Evolutionary conservation across 2,113 vertebrate genomes (phyloP).

Genomic region (Hydropotes inermis): DNA sequence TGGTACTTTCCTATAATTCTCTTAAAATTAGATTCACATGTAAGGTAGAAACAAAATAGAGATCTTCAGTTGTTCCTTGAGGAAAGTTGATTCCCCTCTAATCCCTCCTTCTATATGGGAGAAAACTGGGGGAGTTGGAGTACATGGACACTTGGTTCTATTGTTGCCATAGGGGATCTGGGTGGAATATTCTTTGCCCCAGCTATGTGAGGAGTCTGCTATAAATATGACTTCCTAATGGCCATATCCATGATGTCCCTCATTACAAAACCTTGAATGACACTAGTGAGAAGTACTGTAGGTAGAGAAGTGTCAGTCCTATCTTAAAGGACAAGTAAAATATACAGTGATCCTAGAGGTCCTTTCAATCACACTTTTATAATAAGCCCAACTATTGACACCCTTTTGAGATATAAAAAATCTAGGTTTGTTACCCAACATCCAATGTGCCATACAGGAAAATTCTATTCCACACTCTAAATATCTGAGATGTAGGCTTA

Average conservation of each 20-base stretch:
- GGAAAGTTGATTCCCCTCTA: background rate
- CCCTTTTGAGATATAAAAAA: background rate
- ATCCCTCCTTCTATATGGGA: background rate
- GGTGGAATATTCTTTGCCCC: background rate
- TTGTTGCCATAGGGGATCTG: background rate
- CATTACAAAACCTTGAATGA: background rate
- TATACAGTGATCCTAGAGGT: background rate
- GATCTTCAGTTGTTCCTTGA: background rate
- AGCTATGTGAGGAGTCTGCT: background rate
- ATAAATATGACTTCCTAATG: background rate
- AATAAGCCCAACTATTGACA: background rate
- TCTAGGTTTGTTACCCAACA: background rate
- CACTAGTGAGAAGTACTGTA: background rate
- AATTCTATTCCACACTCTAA: background rate
- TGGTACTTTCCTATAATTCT: background rate
- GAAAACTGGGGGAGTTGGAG: background rate
- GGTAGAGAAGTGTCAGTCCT: rapidly evolving
- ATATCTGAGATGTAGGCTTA: background rate
- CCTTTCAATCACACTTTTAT: background rate
- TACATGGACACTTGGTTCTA: background rate
- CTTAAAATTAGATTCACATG: background rate
- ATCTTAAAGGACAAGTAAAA: background rate
- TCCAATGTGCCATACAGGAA: background rate
- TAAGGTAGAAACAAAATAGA: background rate
- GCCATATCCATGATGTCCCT: background rate